A percentile compares a stretch with the other conserved stretches of the same genome.
These are phyloP conservation scores for Urocitellus parryii DNA, from an alignment of 2,113 vertebrate genomes.

Conservation along the genomic window DNA sequence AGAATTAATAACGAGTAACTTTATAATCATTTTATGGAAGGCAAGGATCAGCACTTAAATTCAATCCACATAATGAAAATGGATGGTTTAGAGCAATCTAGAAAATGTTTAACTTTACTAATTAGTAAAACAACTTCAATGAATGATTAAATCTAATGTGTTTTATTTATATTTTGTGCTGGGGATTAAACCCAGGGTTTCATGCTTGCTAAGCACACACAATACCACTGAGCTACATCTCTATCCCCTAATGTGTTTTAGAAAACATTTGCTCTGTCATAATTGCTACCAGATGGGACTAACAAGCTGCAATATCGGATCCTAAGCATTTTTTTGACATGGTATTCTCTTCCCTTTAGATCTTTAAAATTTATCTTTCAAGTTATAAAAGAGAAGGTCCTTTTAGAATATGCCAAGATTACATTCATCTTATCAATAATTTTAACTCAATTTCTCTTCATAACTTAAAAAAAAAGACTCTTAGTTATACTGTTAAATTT, in stretches of 20 bases:
- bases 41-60: constrained; percentile 55
- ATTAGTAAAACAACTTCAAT: constrained; percentile 45
- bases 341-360: neutral
- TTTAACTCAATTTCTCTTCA: constrained; percentile 47
- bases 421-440: constrained; percentile 57
- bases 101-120: constrained; percentile 40
- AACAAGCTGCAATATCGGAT: neutral
- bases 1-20: constrained; percentile 79
- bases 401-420: constrained; percentile 50
- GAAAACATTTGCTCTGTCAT: constrained; percentile 15
- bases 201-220: neutral
- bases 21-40: constrained; percentile 68
- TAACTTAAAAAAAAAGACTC: neutral
- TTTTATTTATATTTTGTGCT: neutral
- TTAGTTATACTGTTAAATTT: constrained; percentile 30
- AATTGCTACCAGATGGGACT: neutral
- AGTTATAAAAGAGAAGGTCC: neutral
- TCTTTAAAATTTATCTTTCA: constrained; percentile 38
- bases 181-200: neutral
- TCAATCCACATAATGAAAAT: constrained; percentile 53
- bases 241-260: neutral
- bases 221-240: neutral
- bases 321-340: neutral
- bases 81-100: neutral
- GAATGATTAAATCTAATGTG: neutral